Percentiles rank a stretch among this genome's conserved stretches.
Conservation (phyloP, 2,888 invertebrate species). For the Drosophila melanosoma region DNA sequence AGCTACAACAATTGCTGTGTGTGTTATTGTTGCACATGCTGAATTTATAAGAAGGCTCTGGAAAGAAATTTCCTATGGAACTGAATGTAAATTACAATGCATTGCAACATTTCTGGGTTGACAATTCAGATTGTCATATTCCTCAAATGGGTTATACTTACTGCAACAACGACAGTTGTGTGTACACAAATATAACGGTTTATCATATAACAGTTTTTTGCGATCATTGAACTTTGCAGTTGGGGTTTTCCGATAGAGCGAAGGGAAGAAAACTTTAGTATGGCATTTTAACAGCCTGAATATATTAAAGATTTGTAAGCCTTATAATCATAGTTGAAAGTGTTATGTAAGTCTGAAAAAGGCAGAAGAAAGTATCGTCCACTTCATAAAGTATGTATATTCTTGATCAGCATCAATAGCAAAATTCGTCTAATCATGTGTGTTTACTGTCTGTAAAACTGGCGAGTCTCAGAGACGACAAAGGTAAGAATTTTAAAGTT, state of each 20-base stretch:
- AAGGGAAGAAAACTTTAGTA: not conserved
- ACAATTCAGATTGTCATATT: not conserved
- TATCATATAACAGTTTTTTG: not conserved
- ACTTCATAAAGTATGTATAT: not conserved
- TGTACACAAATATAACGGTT: not conserved
- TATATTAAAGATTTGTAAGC: not conserved
- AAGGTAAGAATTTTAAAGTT: not conserved
- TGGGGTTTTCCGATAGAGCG: not conserved
- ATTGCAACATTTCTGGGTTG: not conserved
- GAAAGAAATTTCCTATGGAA: not conserved
- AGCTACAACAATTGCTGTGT: not conserved
- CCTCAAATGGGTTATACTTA: not conserved
- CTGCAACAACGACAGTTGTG: not conserved
- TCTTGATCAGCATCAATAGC: not conserved
- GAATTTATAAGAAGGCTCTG: not conserved
- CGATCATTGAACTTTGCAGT: not conserved
- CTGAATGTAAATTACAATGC: constrained; percentile 3
- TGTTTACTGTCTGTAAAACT: not conserved
- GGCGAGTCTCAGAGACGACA: not conserved
- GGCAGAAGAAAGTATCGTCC: not conserved
- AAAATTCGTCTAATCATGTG: not conserved
- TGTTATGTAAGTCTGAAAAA: not conserved
- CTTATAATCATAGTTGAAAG: not conserved
- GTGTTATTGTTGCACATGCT: constrained; percentile 15
- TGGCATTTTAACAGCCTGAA: not conserved